These are phyloP conservation scores for Cataglyphis rosenhaueri DNA, from an alignment of 2,888 invertebrate species.

Conservation along the genomic window DNA sequence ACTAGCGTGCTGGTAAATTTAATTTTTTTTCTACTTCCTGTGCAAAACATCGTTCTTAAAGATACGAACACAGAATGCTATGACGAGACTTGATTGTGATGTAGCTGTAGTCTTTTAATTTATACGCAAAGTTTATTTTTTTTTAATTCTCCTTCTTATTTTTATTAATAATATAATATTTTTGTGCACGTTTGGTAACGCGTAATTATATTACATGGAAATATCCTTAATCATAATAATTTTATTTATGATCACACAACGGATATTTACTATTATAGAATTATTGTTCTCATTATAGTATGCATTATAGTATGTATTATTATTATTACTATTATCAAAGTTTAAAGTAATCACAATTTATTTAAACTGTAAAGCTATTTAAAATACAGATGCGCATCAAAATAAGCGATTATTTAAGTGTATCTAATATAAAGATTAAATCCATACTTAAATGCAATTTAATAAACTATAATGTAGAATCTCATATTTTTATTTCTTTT, in stretches of 20 bases:
- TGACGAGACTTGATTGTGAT: not conserved
- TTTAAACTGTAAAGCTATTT: conserved; percentile 13
- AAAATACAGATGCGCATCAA: not conserved
- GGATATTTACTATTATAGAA: conserved; percentile 2
- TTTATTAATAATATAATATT: not conserved
- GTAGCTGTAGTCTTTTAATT: not conserved
- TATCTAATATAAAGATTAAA: not conserved
- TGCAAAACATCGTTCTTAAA: conserved; percentile 19
- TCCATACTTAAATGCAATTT: not conserved
- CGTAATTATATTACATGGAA: not conserved
- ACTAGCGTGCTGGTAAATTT: conserved; percentile 27
- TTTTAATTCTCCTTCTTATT: not conserved
- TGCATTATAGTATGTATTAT: conserved; percentile 17
- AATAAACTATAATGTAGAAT: not conserved
- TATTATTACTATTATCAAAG: conserved; percentile 7
- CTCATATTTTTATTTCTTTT: not conserved
- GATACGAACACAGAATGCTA: not conserved
- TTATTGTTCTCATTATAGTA: conserved; percentile 18
- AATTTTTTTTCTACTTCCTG: conserved; percentile 33
- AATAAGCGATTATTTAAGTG: not conserved
- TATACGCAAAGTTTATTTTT: not conserved
- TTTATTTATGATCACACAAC: conserved; percentile 12
- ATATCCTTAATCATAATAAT: conserved; percentile 23
- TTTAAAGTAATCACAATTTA: conserved; percentile 6
- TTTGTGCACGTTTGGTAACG: not conserved